Evolutionary conservation across 2,113 vertebrate genomes (phyloP).

Genomic region (Motacilla tschutschensis): DNA sequence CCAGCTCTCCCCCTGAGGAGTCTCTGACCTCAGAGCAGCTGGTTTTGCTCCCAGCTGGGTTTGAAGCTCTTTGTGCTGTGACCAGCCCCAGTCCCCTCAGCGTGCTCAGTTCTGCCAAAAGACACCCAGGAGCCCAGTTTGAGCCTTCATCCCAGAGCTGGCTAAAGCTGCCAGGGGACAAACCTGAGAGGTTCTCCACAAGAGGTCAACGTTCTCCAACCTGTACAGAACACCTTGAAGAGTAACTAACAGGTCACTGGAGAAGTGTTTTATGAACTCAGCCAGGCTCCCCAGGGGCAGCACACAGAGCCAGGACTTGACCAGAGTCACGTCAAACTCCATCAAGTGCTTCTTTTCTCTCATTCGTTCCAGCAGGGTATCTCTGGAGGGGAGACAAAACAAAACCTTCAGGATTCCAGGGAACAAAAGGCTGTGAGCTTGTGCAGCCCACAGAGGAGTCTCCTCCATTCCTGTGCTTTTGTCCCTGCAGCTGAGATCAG

Average conservation of each 20-base stretch:
- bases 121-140: background rate
- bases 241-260: conserved; percentile 62
- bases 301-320: conserved; percentile 80
- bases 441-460: background rate
- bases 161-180: background rate
- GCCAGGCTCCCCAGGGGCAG: conserved; percentile 63
- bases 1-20: background rate
- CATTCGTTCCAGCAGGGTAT: conserved; percentile 55
- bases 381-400: conserved; percentile 25
- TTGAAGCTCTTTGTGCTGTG: background rate
- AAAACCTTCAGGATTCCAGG: background rate
- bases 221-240: conserved; percentile 66
- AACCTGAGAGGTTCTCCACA: background rate
- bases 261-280: conserved; percentile 49
- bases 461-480: background rate
- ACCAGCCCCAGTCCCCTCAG: background rate
- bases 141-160: background rate
- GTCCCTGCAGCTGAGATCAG: background rate
- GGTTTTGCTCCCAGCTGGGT: background rate
- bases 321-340: conserved; percentile 63
- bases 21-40: background rate
- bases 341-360: conserved; percentile 65
- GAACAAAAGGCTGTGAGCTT: background rate
- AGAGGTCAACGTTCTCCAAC: background rate
- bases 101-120: background rate